A percentile compares a stretch with the other conserved stretches of the same genome.
Conservation (phyloP, 2,888 invertebrate genomes). For the Eustalomyia histrio region DNA sequence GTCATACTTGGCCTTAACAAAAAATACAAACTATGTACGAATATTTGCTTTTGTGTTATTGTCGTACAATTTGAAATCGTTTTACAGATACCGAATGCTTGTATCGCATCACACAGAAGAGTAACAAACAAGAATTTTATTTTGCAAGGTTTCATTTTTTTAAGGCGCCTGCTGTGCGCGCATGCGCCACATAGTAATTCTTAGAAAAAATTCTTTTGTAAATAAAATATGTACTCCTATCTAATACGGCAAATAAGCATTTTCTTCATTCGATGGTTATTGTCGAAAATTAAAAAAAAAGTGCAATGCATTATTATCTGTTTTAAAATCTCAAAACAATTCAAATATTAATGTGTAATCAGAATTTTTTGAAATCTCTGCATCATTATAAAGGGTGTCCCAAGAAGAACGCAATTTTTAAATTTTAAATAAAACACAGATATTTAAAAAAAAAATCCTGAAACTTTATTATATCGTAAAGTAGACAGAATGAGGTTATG, state of each 20-base stretch:
- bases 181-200: conserved; percentile 63
- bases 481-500: no score
- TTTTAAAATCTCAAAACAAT: not conserved
- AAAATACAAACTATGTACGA: conserved; percentile 3
- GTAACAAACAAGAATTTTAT: conserved; percentile 32
- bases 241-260: not conserved
- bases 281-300: not conserved
- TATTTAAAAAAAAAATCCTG: no score
- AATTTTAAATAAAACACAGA: no score
- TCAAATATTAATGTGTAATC: no score
- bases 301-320: not conserved
- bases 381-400: no score
- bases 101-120: not conserved
- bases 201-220: conserved; percentile 53
- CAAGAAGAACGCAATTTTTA: no score
- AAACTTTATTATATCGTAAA: no score
- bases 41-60: conserved; percentile 30
- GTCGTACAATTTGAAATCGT: conserved; percentile 44
- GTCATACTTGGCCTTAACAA: conserved; percentile 8
- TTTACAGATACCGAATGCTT: conserved; percentile 33
- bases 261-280: not conserved
- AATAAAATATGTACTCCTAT: conserved; percentile 18
- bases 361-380: not conserved
- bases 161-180: conserved; percentile 60
- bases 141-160: conserved; percentile 43